phyloP scores from a whole-genome alignment of 2,888 invertebrate genomes.

The Macaria liturata region DNA sequence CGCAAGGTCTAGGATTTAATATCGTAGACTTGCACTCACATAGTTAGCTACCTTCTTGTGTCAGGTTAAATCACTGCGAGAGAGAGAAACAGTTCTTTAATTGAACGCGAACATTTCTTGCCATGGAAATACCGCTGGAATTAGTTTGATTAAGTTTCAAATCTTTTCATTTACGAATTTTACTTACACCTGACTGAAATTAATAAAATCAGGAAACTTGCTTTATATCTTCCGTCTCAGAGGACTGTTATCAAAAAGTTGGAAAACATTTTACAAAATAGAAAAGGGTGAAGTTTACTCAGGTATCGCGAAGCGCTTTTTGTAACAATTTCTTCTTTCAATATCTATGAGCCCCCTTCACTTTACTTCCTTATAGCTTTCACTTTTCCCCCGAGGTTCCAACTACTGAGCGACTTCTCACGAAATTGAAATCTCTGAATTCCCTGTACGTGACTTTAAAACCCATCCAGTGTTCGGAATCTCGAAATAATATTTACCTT shows the following conservation, averaged over 20 bases:
- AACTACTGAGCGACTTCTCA: conserved; percentile 51
- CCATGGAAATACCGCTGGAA: too few species aligned
- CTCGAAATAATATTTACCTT: conserved; percentile 72
- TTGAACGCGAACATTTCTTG: not conserved
- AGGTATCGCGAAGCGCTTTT: not conserved
- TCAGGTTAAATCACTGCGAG: conserved; percentile 3
- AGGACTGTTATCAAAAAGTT: conserved; percentile 6
- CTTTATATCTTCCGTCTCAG: not conserved
- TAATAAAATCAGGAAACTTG: too few species aligned
- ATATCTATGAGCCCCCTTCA: conserved; percentile 30
- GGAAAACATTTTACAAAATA: conserved; percentile 9
- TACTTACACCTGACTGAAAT: too few species aligned
- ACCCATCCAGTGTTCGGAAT: conserved; percentile 64
- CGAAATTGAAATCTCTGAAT: conserved; percentile 72
- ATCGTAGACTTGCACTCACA: conserved; percentile 3
- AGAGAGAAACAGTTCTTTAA: conserved; percentile 8
- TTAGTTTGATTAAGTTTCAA: too few species aligned
- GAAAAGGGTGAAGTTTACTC: conserved; percentile 11
- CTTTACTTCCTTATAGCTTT: conserved; percentile 45
- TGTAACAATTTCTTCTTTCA: conserved; percentile 9
- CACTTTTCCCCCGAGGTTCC: conserved; percentile 49
- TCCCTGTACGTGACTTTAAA: conserved; percentile 68
- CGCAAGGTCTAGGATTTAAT: conserved; percentile 7
- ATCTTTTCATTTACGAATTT: too few species aligned
- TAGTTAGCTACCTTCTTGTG: conserved; percentile 3